phyloP scores from a whole-genome alignment of 2,113 vertebrate species.

The Psophia crepitans region DNA sequence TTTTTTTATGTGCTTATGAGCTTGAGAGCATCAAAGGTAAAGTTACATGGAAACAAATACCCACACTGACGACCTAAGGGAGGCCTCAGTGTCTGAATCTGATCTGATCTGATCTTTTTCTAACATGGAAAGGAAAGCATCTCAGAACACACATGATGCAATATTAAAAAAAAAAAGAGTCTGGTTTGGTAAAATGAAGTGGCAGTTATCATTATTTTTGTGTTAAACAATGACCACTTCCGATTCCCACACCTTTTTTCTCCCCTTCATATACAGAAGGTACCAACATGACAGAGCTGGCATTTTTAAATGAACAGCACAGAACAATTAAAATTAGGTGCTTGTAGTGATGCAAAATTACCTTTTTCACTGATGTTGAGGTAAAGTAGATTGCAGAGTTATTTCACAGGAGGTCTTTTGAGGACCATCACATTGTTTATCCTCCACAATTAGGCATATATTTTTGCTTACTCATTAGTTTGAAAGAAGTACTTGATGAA shows the following conservation, averaged over 20 bases:
- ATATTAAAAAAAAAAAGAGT: not conserved
- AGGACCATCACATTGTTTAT: not conserved
- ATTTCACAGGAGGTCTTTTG: not conserved
- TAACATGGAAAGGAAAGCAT: not conserved
- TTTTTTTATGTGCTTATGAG: not conserved
- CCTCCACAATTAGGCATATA: not conserved
- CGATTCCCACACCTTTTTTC: not conserved
- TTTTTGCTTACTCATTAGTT: slow-evolving; percentile 42
- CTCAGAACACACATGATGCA: not conserved
- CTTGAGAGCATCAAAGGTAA: not conserved
- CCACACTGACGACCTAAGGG: not conserved
- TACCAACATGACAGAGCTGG: not conserved
- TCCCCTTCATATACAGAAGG: not conserved
- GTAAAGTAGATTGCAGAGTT: not conserved
- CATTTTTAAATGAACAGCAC: not conserved
- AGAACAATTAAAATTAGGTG: slow-evolving; percentile 41
- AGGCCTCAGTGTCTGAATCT: not conserved
- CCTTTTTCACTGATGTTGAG: slow-evolving; percentile 43
- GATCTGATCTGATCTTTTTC: not conserved
- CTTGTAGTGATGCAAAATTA: slow-evolving; percentile 22
- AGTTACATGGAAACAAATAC: not conserved
- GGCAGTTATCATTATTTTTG: not conserved
- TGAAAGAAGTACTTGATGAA: not conserved
- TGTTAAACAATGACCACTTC: not conserved
- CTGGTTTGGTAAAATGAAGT: not conserved